Evolutionary conservation across 1,140 invertebrate species (phyloP).

Genomic region (Eufriesea mexicana): DNA sequence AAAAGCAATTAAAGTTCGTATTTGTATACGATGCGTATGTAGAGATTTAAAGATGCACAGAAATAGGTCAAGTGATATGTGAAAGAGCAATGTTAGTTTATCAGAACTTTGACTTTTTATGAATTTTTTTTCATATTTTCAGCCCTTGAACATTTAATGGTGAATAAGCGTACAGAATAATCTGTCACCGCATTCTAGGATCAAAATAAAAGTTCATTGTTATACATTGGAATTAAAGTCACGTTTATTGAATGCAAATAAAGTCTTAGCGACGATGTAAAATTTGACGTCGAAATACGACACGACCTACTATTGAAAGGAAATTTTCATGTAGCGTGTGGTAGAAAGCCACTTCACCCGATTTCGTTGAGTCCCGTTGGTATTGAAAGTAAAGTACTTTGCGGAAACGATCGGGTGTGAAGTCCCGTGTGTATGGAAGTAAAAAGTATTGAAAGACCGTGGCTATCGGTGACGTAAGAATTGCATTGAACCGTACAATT

Average conservation of each 20-base stretch:
- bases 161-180: too few species aligned
- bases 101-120: background rate
- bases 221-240: background rate
- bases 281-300: slow-evolving; percentile 25
- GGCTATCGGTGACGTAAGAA: slow-evolving; percentile 40
- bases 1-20: slow-evolving; percentile 42
- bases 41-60: background rate
- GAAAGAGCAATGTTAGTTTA: background rate
- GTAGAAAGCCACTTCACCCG: slow-evolving; percentile 36
- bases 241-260: slow-evolving; percentile 25
- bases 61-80: background rate
- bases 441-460: slow-evolving; percentile 37
- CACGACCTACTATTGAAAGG: slow-evolving; percentile 38
- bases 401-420: slow-evolving; percentile 28
- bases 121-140: background rate
- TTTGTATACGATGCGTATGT: background rate
- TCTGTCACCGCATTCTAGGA: background rate
- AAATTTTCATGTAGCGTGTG: slow-evolving; percentile 34
- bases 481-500: slow-evolving; percentile 35
- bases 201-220: background rate
- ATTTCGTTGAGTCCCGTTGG: slow-evolving; percentile 24
- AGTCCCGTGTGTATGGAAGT: background rate
- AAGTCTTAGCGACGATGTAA: background rate
- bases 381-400: slow-evolving; percentile 15
- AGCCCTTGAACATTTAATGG: too few species aligned